phyloP scores from a whole-genome alignment of 2,113 vertebrate genomes.

The Cromileptes altivelis region DNA sequence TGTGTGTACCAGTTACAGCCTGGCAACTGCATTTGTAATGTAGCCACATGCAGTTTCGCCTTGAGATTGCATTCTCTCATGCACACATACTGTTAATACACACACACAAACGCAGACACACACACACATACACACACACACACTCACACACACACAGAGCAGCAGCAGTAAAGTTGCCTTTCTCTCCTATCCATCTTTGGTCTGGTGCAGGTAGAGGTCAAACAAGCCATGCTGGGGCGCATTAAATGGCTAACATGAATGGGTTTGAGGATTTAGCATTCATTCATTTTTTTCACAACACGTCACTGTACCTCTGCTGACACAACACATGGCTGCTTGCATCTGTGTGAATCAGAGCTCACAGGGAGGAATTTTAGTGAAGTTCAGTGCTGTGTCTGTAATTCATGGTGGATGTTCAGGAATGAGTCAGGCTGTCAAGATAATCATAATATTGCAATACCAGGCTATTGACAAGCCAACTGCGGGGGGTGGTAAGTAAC shows the following conservation, averaged over 20 bases:
- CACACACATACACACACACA: not conserved
- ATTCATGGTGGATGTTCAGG: not conserved
- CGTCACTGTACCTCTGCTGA: not conserved
- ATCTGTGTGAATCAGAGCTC: conserved; percentile 7
- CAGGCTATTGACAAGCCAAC: too few relatives aligned
- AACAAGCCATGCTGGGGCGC: not conserved
- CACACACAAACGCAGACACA: not conserved
- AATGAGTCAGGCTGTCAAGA: not conserved
- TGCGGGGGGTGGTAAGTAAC: too few relatives aligned
- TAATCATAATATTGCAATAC: too few relatives aligned
- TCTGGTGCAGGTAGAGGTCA: conserved; percentile 49
- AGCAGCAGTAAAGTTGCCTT: conserved; percentile 1
- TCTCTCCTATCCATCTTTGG: conserved; percentile 26
- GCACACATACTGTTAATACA: too few relatives aligned
- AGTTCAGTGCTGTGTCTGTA: not conserved
- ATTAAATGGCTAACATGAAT: conserved; percentile 23
- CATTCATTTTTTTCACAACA: conserved; percentile 36
- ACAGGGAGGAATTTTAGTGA: not conserved
- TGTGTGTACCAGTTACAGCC: not conserved
- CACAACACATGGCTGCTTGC: conserved; percentile 28
- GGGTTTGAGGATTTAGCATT: conserved; percentile 20
- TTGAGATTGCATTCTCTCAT: not conserved
- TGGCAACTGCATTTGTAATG: conserved; percentile 15
- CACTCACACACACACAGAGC: not conserved
- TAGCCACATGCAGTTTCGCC: not conserved